Conservation (phyloP, 92 coral and sea anemone genomes). For the Porites evermanni region DNA sequence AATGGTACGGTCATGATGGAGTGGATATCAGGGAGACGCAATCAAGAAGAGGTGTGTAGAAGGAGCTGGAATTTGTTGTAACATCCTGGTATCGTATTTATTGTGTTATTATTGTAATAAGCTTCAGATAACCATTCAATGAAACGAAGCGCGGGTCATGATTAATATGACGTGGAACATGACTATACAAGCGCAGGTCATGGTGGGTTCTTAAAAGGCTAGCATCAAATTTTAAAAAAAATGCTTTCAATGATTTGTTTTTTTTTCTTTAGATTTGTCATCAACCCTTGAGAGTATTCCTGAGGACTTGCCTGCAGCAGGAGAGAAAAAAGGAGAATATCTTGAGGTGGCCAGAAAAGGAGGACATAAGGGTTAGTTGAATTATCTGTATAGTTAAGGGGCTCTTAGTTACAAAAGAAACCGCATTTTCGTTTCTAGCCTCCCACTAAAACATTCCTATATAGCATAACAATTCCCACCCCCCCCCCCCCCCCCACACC, state of each 20-base stretch:
- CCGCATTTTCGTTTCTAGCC: background rate
- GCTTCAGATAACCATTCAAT: too few species aligned
- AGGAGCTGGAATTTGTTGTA: background rate
- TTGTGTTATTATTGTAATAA: too few species aligned
- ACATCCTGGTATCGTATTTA: too few species aligned
- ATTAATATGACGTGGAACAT: too few species aligned
- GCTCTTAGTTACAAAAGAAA: too few species aligned
- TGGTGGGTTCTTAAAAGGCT: background rate
- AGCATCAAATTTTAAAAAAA: background rate
- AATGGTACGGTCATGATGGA: conserved; percentile 57
- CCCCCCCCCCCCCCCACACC: too few species aligned
- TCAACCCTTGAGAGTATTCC: conserved; percentile 18
- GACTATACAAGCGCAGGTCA: too few species aligned
- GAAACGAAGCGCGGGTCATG: too few species aligned
- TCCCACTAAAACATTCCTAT: too few species aligned
- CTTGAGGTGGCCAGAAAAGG: conserved; percentile 46
- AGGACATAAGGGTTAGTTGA: conserved; percentile 38
- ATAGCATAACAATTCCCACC: too few species aligned
- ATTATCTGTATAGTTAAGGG: background rate
- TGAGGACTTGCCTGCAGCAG: conserved; percentile 22
- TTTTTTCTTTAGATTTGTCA: conserved; percentile 13
- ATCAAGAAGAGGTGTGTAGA: conserved; percentile 28
- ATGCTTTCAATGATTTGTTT: background rate
- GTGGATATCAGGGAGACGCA: conserved; percentile 40
- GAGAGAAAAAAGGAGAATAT: conserved; percentile 30